Evolutionary conservation across 2,113 vertebrate genomes (phyloP), one percentile per base, ranked within the genome.

Genomic region (Benitochromis conjunctus): DNA sequence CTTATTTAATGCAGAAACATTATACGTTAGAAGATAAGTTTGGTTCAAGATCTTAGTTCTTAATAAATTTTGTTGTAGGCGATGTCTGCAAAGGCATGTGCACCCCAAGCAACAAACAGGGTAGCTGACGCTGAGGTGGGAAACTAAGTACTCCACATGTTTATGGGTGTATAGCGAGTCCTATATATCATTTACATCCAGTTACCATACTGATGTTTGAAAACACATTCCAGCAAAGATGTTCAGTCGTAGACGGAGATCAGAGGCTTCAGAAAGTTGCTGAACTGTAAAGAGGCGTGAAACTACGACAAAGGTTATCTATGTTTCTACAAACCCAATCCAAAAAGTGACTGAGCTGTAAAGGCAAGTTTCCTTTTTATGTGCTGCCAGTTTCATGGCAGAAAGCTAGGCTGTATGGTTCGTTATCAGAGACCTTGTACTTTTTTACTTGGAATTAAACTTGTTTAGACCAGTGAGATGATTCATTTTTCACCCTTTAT

Each of bases 51-150:
- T 13, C 41, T 13, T 43, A 12, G 11, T 13, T 43, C 41, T 43
- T 13, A 43, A 43, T 43, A 43, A 13, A 43, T 43, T 13, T 43
- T 13, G 41, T 43, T 43, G 41, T 43, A 43, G 2, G 4, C 4
- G 4, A 21, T 21, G 60, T 38, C 60, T 64, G 60, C 60, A 66
- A 6, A 62, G 58, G 19, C 29, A 62, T 18, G 58, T n/a, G 7
- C 64, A n/a, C n/a, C n/a, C n/a, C n/a, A n/a, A n/a, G n/a, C n/a
- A 69, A 43, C 64, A 69, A 69, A 43, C 38, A 69, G 21, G n/a
- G 64, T 43, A 69, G 64, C 14, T 43, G 36, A 43, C 24, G 38
- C 36, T 69, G 64, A 69, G 12, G 64, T 69, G 38, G n/a, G 38
- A 69, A 69, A 7, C 38, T 16, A 41, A 43, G 38, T 43, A 69